Evolutionary conservation across 1,140 invertebrate genomes (phyloP), one percentile per base, ranked within the genome.

Genomic region (Drosophila bocqueti): DNA sequence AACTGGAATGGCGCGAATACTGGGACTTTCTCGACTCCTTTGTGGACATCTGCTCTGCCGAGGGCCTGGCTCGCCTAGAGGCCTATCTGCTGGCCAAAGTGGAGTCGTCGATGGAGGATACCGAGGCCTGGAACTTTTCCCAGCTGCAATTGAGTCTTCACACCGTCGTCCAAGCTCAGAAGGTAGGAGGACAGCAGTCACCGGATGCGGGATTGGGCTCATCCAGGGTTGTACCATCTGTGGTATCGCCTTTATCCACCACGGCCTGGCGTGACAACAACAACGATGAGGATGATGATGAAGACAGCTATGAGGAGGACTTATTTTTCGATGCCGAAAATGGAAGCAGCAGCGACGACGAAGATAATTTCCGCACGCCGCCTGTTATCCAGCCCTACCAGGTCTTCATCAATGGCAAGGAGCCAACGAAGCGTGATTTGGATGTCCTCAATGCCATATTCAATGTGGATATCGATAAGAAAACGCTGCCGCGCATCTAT

Each of bases 21-120:
- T 99, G 98, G 97, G 95, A 96, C 3, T 98, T 98, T 92, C 93
- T 98, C 9, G 95, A 96, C 79, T 94, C 94, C 9, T 98, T 97
- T 92, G 95, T 96, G 9, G 96, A 99, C 93, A 94, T 98, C 5
- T 92, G 95, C 2, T 95, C 95, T 1, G 81, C 93, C 0, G 95
- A 96, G 64, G 97, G 97, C 5, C 93, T 98, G 2, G 78, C 92
- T 0, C 93, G 95, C 49, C 92, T 99, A 1, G 97, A 99, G 93
- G 94, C 94, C 21, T 96, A 96, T 94, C 93, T 98, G 5, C 94
- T 94, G 78, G 93, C 94, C n/a, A 94, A 93, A 74, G n/a, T 64
- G 3, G 74, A 83, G 21, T 59, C 38, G 18, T 34, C 47, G 45
- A 55, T 62, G 7, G 74, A 68, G 26, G 46, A 38, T 0, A 61